Evolutionary conservation across 2,888 invertebrate species (phyloP), one percentile per base, ranked within the genome.

Genomic region (Poecilus cupreus): DNA sequence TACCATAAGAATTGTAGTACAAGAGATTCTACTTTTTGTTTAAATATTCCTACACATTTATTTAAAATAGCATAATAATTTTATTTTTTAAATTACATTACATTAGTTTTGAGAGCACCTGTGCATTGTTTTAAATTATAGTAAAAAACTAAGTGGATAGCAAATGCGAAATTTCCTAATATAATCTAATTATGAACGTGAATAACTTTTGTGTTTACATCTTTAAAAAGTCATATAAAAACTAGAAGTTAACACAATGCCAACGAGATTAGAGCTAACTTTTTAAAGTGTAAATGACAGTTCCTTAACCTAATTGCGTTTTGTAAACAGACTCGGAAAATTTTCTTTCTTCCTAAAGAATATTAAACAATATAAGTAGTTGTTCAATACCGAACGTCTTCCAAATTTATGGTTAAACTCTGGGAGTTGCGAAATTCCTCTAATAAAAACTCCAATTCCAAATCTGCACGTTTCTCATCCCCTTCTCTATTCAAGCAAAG

Each of bases 181-280:
- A 13, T 60, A 60, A 60, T 60, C 26, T 60, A 60, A 60, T 60
- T 60, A 26, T 60, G 13, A 60, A 60, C 26, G 60, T 60, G 60
- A 60, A 60, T 60, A 60, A 60, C 60, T 60, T 60, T 60, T 60
- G 60, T 43, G 43, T 60, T 60, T 60, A 60, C 60, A 60, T 60
- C 26, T 60, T 54, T 43, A 13, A 60, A 24, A n/a, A 60, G n/a
- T 24, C n/a, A 60, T 13, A 32, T 2, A 26, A 60, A 60, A 60
- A 60, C 60, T 26, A 13, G 13, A 60, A 60, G 26, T 60, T 60
- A 60, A 26, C 26, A 22, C 22, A 26, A n/a, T 60, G 24, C 24
- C 60, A 60, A 60, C 26, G 26, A 60, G 60, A 60, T 60, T 26
- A 54, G 11, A 54, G 60, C 13, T 60, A 32, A 26, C 26, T 60